phyloP scores from a whole-genome alignment of 2,888 invertebrate genomes.

The Macrophya annulata region DNA sequence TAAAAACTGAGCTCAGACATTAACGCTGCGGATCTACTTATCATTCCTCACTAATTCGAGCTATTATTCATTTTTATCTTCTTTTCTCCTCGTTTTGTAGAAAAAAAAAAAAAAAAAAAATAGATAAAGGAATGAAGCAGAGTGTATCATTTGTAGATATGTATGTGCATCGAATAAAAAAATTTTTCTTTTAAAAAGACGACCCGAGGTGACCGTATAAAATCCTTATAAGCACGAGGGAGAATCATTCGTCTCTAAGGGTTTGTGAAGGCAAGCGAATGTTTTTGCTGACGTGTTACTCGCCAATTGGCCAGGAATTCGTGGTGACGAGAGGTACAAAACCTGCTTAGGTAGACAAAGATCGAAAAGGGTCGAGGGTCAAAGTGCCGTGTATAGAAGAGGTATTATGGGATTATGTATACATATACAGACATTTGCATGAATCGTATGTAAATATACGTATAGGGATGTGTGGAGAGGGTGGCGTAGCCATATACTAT shows the following conservation, averaged over 20 bases:
- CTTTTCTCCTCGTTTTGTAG: neutral
- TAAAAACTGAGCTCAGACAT: slow-evolving; percentile 19
- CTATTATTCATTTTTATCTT: neutral
- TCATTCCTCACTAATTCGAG: slow-evolving; percentile 22
- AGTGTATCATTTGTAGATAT: neutral
- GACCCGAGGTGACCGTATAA: neutral
- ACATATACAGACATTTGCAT: neutral
- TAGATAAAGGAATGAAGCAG: neutral
- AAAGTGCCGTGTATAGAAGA: slow-evolving; percentile 28
- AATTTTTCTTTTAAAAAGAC: neutral
- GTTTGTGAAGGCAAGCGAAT: neutral
- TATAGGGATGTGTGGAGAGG: neutral
- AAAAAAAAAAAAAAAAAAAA: neutral
- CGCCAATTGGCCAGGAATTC: slow-evolving; percentile 37
- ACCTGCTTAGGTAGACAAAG: slow-evolving; percentile 43
- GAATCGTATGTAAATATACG: slow-evolving; percentile 7
- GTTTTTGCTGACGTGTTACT: slow-evolving; percentile 42
- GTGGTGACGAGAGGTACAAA: slow-evolving; percentile 26
- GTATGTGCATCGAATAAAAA: neutral
- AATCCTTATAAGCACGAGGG: neutral
- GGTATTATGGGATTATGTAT: slow-evolving; percentile 33
- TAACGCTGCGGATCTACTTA: slow-evolving; percentile 6
- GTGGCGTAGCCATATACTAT: neutral
- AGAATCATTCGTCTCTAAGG: slow-evolving; percentile 4
- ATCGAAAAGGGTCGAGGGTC: slow-evolving; percentile 49